Evolutionary conservation across 2,797 vertebrate species (phyloP).

Genomic region (Microctenopoma stevenorrisi): DNA sequence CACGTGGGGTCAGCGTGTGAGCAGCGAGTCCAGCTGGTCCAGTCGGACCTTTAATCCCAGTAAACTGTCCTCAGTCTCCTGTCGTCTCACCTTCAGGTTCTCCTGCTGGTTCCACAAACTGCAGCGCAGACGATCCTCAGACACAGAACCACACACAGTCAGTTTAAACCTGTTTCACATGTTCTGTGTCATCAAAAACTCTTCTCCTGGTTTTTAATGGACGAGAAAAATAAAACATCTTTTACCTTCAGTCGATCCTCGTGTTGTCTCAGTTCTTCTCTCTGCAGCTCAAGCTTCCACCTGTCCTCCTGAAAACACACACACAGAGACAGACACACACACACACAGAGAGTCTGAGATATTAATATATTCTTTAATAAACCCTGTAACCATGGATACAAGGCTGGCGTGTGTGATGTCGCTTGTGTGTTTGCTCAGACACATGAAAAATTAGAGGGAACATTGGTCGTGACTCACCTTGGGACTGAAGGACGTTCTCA

Average conservation of each 20-base stretch:
- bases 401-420: too few species aligned
- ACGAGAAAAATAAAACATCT: background rate
- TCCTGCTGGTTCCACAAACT: constrained; percentile 39
- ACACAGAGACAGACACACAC: too few species aligned
- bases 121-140: constrained; percentile 42
- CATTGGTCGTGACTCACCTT: constrained; percentile 18
- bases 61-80: constrained; percentile 19
- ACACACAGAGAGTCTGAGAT: too few species aligned
- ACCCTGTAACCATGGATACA: too few species aligned
- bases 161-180: too few species aligned
- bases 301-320: constrained; percentile 26
- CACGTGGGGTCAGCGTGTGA: constrained; percentile 4
- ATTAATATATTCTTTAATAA: too few species aligned
- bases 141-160: background rate
- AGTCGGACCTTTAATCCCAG: constrained; percentile 30
- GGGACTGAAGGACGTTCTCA: constrained; percentile 25
- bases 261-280: constrained; percentile 25
- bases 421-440: too few species aligned
- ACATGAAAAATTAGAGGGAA: too few species aligned
- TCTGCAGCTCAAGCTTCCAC: constrained; percentile 27
- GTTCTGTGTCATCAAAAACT: too few species aligned
- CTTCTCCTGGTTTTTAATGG: too few species aligned
- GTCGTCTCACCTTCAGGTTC: constrained; percentile 14
- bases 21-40: constrained; percentile 48
- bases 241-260: constrained; percentile 41